Conservation (phyloP, 2,888 invertebrate species). For the Helicoverpa assulta region DNA sequence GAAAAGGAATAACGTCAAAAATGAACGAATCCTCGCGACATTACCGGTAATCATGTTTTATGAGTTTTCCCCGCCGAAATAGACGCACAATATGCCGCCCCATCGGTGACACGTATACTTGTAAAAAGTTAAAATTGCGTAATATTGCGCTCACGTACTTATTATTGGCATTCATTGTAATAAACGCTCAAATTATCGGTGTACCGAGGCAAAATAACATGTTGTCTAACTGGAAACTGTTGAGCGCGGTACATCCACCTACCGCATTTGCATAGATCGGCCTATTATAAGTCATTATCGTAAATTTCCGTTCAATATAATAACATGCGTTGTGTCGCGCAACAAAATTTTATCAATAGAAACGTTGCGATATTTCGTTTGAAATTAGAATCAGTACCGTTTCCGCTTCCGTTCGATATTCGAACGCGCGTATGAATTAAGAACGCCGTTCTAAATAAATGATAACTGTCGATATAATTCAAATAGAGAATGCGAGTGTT, state of each 20-base stretch:
- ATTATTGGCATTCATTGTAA: constrained; percentile 68
- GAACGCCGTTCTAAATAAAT: constrained; percentile 81
- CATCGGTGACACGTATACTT: constrained; percentile 78
- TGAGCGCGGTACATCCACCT: constrained; percentile 54
- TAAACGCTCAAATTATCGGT: constrained; percentile 63
- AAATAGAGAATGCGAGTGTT: constrained; percentile 49
- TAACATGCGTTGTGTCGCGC: constrained; percentile 77
- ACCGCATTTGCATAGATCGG: constrained; percentile 73
- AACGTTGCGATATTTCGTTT: constrained; percentile 87
- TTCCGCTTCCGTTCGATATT: constrained; percentile 90
- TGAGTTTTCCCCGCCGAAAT: constrained; percentile 83
- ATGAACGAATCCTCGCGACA: constrained; percentile 79
- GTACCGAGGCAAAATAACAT: constrained; percentile 52
- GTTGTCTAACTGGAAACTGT: constrained; percentile 55
- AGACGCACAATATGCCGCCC: constrained; percentile 75
- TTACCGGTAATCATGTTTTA: constrained; percentile 86
- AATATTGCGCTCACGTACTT: constrained; percentile 66
- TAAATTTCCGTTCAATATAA: constrained; percentile 89
- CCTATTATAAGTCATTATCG: constrained; percentile 84
- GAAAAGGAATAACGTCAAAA: constrained; percentile 75
- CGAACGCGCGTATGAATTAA: constrained; percentile 83
- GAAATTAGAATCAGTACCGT: constrained; percentile 89
- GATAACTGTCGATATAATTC: constrained; percentile 76
- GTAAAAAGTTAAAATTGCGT: constrained; percentile 83
- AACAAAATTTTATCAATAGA: constrained; percentile 88